These are phyloP conservation scores for Dipodomys stephensi DNA, from an alignment of 2,113 vertebrate species.

Conservation along the genomic window DNA sequence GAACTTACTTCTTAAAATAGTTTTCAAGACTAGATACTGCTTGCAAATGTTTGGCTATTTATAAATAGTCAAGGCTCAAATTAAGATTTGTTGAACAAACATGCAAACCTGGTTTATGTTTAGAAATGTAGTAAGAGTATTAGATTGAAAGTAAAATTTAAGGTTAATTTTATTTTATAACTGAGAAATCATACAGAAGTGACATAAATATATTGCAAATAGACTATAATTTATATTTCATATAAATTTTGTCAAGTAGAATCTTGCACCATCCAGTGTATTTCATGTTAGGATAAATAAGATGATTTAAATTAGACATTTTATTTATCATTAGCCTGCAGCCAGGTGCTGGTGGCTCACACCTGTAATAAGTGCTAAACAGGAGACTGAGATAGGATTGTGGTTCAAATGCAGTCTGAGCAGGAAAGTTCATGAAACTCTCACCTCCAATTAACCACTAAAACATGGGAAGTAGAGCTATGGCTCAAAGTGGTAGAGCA, in stretches of 20 bases:
- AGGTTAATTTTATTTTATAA: neutral
- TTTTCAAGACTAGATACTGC: neutral
- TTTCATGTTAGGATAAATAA: neutral
- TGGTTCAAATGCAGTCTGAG: too few species aligned
- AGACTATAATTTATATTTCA: neutral
- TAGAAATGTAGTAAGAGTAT: neutral
- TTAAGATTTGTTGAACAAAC: neutral
- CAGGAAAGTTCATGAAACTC: too few species aligned
- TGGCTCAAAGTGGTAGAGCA: too few species aligned
- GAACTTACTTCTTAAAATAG: neutral
- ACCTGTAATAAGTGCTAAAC: too few species aligned
- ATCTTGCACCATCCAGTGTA: neutral
- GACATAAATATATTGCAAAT: neutral
- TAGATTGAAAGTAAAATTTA: neutral
- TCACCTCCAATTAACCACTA: too few species aligned
- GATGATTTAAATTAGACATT: constrained; percentile 8
- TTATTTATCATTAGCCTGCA: neutral
- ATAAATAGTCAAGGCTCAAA: neutral
- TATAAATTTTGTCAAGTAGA: neutral
- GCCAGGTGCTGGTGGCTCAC: too few species aligned
- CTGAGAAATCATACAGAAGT: neutral
- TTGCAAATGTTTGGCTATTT: neutral
- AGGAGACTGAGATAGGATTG: too few species aligned
- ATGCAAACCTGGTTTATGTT: neutral
- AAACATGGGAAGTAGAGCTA: too few species aligned